Conservation (phyloP, 2,797 vertebrate genomes). For the Micropoecilia bifurca region DNA sequence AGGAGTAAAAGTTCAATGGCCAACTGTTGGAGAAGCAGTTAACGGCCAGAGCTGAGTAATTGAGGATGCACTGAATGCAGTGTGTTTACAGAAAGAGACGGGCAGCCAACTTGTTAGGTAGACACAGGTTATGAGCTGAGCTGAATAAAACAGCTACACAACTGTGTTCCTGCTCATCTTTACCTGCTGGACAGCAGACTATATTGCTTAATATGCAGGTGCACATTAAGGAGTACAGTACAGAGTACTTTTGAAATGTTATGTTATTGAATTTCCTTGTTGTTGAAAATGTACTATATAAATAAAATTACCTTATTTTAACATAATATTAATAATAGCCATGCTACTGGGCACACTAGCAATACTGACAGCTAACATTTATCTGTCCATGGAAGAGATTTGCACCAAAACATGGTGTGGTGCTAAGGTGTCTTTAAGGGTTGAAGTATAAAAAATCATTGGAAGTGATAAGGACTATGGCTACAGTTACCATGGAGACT, state of each 20-base stretch:
- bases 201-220: not conserved
- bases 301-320: no score
- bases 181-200: not conserved
- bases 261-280: no score
- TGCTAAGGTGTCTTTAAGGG: not conserved
- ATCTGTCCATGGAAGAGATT: not conserved
- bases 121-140: not conserved
- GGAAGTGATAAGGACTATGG: not conserved
- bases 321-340: no score
- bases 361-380: not conserved
- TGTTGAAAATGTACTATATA: no score
- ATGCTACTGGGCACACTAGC: not conserved
- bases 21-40: not conserved
- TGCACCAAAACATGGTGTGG: not conserved
- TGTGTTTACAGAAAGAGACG: not conserved
- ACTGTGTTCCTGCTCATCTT: not conserved
- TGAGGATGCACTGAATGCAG: not conserved
- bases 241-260: not conserved
- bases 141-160: not conserved
- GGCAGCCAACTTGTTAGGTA: not conserved
- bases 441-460: not conserved
- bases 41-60: not conserved
- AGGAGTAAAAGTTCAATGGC: not conserved
- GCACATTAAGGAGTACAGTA: not conserved
- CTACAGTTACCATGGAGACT: not conserved